Conservation (phyloP, 1,140 invertebrate species). For the Dinoponera quadriceps region DNA sequence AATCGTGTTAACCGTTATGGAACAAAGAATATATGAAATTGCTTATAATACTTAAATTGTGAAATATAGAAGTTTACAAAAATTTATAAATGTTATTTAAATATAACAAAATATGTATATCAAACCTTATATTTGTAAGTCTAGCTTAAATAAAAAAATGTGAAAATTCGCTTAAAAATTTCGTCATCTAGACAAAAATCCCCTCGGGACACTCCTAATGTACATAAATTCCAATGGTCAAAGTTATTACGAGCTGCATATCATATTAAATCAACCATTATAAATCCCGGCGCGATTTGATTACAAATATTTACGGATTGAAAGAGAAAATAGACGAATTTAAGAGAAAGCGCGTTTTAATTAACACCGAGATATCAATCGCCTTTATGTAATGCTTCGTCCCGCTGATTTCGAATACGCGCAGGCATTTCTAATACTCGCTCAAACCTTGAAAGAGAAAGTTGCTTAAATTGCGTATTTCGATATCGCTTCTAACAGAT, state of each 20-base stretch:
- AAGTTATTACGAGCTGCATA: background rate
- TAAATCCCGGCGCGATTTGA: background rate
- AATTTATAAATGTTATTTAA: too few relatives aligned
- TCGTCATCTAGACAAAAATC: too few relatives aligned
- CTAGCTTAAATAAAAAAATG: too few relatives aligned
- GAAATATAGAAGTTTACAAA: too few relatives aligned
- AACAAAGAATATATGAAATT: too few relatives aligned
- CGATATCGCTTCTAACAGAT: background rate
- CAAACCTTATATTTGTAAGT: too few relatives aligned
- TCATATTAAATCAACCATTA: background rate
- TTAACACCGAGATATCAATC: background rate
- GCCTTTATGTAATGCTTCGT: background rate
- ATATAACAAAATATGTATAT: too few relatives aligned
- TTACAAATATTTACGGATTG: background rate
- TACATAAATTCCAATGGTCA: background rate
- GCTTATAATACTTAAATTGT: too few relatives aligned
- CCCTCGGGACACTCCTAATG: too few relatives aligned
- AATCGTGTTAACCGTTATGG: too few relatives aligned
- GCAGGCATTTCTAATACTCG: background rate
- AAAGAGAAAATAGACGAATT: background rate
- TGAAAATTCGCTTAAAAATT: too few relatives aligned
- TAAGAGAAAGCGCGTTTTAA: background rate
- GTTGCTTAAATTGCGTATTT: slow-evolving; percentile 1
- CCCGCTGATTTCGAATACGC: background rate
- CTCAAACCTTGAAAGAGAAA: slow-evolving; percentile 5